Evolutionary conservation across 2,888 invertebrate species (phyloP), one percentile per base, ranked within the genome.

Genomic region (Caradrina clavipalpis): DNA sequence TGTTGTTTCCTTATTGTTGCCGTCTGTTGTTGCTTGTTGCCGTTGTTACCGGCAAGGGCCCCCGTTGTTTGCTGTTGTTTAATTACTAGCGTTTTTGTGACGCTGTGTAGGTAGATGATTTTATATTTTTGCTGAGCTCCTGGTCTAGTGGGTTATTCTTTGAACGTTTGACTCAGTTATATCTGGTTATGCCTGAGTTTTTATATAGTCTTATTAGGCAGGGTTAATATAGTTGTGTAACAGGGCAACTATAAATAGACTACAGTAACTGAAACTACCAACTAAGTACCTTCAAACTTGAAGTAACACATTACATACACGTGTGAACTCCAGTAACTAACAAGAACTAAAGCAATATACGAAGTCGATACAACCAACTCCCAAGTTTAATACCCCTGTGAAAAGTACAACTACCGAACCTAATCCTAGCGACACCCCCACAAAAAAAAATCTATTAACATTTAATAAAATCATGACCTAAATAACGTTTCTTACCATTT

Each of bases 391-490:
- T 53, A 49, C 56, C 58, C 58, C 62, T 17, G 47, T 57, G 64
- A 81, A 72, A 81, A 73, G 69, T 51, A 66, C 63, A 70, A 73
- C 65, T 61, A 62, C 58, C 47, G 42, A 77, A 72, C 64, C 65
- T 68, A 78, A 71, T 65, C 70, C 55, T 10, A 49, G 66, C 83
- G 80, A 82, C 82, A 81, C 81, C 78, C 84, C 81, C 74, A 76
- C 82, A 84, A 85, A 86, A 87, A 90, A 87, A 90, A 92, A 90
- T 90, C 92, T 94, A 93, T 92, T 92, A 94, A 93, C 92, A 92
- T 94, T 95, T 95, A 95, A 95, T 94, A 95, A 94, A 95, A 94
- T 95, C 94, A 93, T 95, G 95, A 95, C 95, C 95, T 89, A 95
- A 95, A 95, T 95, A 95, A 88, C 92, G 90, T 93, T 93, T 95